Evolutionary conservation across 2,113 vertebrate genomes (phyloP), one percentile per base, ranked within the genome.

Genomic region (Lepisosteus osseus): DNA sequence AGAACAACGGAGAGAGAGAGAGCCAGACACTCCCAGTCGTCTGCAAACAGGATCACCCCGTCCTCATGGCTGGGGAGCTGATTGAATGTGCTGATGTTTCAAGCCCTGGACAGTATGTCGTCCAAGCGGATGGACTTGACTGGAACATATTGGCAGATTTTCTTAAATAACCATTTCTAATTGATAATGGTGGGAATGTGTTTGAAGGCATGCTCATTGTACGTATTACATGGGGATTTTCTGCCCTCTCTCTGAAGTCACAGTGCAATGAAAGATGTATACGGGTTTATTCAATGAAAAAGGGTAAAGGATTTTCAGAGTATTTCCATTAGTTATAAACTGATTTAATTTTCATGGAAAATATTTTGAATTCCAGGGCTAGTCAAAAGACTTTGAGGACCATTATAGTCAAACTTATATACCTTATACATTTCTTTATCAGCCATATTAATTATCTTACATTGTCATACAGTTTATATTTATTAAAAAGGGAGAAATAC

Each of bases 121-220:
- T 71, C 0, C 0, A 73, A 59, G n/a, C 0, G 11, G 62, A n/a
- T 62, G 72, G 84, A 77, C 61, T 68, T 2, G 6, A 65, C 69
- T 76, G 68, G 80, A 85, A 77, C 4, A 2, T 72, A 55, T 4
- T 64, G 59, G 69, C 65, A 65, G 68, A 72, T 81, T 87, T 84
- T 78, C 81, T 76, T 85, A 71, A 86, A 75, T 74, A 80, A 76
- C 72, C 7, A 0, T 79, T 84, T 83, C 79, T 70, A 79, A 13
- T 79, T 78, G 84, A 78, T 85, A 78, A 71, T 72, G 67, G 74
- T 85, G 82, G 75, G 71, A 78, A 82, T 77, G 73, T 78, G 70
- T 61, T 76, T 71, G 75, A 0, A 1, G 69, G 77, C 70, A 77
- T 80, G 73, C 55, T 75, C 0, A 11, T 70, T 80, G 78, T 56